These are phyloP conservation scores for Erebia ligea DNA, from an alignment of 2,888 invertebrate species.

Conservation along the genomic window DNA sequence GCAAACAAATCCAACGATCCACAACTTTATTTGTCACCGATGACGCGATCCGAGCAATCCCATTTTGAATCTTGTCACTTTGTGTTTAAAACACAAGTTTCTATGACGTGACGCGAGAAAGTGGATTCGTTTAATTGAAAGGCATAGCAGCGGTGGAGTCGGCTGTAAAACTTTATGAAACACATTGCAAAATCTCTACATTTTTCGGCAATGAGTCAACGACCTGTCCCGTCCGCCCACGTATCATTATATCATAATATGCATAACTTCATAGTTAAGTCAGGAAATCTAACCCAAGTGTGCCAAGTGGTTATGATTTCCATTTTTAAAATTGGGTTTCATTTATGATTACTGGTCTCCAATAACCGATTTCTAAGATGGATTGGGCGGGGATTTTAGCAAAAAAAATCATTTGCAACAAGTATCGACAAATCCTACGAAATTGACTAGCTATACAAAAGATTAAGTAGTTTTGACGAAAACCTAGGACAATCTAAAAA, in stretches of 20 bases:
- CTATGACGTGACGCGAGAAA: constrained; percentile 31
- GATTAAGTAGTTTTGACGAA: too few species aligned
- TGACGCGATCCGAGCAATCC: background rate
- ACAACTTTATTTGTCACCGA: constrained; percentile 39
- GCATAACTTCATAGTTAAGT: background rate
- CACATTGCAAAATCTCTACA: constrained; percentile 35
- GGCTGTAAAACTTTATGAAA: constrained; percentile 36
- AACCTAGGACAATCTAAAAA: too few species aligned
- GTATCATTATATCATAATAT: constrained; percentile 1
- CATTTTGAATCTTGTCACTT: constrained; percentile 27
- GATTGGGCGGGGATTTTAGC: too few species aligned
- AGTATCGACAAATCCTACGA: too few species aligned
- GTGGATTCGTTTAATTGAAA: constrained; percentile 40
- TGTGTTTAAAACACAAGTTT: constrained; percentile 21
- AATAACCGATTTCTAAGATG: too few species aligned
- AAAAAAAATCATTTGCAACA: too few species aligned
- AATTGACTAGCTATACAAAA: too few species aligned
- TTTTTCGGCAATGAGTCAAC: constrained; percentile 31
- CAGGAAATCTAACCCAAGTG: background rate
- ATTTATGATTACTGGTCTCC: too few species aligned
- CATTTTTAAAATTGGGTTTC: background rate
- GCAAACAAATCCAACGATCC: constrained; percentile 37
- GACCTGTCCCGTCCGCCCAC: constrained; percentile 14
- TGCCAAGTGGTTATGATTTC: background rate
- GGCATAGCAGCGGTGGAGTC: constrained; percentile 34